Base-by-base conservation (phyloP, 1,140 invertebrate species). In the Probaryconus sp. region DNA sequence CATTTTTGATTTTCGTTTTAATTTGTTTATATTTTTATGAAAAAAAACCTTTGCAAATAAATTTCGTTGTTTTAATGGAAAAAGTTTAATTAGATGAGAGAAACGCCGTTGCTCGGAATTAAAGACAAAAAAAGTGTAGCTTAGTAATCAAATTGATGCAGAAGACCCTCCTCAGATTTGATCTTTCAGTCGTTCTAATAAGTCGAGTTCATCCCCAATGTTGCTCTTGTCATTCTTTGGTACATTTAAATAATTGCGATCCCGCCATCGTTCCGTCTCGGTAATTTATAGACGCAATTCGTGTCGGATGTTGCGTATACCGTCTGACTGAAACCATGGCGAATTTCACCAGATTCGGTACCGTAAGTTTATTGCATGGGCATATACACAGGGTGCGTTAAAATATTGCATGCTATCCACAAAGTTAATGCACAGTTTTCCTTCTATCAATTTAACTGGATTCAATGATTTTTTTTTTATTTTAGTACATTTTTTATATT, bases 201-300 rank as follows among this genome's bases (percentile, higher is more conserved):
- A 76, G 72, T 73, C 18, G 47, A 70, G 58, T 77, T 73, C 64
- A 77, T 77, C 75, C 69, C 64, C 53, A 55, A 43, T 60, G 30
- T 51, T 45, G 38, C 50, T 58, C 50, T 33, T 69, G 72, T 71
- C 67, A 61, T 76, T 72, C 71, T 69, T 71, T 42, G 75, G 42
- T 79, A 73, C 67, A 79, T 79, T 79, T 76, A 77, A 79, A 79
- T 79, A 79, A 77, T 79, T 79, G 73, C 78, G 73, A 77, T 77
- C 63, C 77, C 53, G 60, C 45, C 58, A 56, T 65, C 75, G 74
- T 53, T 77, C 68, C 47, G 70, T 72, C 51, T 70, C 64, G 56
- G 61, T 79, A 79, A 79, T 79, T 79, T 79, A 79, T 79, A 79
- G 77, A 56, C 71, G 50, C 75, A 58, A 79, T 79, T 79, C 71